These are phyloP conservation scores for Theonella swinhoei DNA, from an alignment of 37 sponge, comb jelly and placozoan species.

Conservation along the genomic window DNA sequence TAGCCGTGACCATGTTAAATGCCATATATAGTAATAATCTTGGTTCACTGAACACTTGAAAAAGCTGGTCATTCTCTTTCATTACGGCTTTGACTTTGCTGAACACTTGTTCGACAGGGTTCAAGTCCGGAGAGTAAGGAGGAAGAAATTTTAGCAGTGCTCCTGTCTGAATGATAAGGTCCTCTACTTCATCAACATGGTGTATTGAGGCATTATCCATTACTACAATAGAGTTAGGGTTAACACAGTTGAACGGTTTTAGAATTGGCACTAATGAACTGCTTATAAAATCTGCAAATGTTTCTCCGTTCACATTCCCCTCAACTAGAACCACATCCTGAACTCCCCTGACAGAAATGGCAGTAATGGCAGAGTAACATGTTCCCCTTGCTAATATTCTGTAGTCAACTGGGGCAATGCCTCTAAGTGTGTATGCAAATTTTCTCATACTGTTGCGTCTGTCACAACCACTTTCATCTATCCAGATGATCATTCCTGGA, in stretches of 20 bases:
- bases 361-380: slow-evolving; percentile 25
- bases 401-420: slow-evolving; percentile 5
- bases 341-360: slow-evolving; percentile 10
- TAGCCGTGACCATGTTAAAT: slow-evolving; percentile 7
- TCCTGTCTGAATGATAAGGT: neutral
- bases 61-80: neutral
- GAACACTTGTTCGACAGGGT: slow-evolving; percentile 9
- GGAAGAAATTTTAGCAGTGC: neutral
- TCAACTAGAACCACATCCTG: neutral
- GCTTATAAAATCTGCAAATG: neutral
- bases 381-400: slow-evolving; percentile 1
- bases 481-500: slow-evolving; percentile 13
- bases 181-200: neutral
- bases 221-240: slow-evolving; percentile 17
- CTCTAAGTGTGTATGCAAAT: neutral
- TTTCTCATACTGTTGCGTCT: slow-evolving; percentile 7
- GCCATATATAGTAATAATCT: neutral
- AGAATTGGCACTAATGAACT: neutral
- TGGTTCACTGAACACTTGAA: too few relatives aligned
- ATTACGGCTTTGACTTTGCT: neutral
- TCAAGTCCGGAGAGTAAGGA: slow-evolving; percentile 12
- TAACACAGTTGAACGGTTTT: slow-evolving; percentile 1
- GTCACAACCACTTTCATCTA: slow-evolving; percentile 26
- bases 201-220: slow-evolving; percentile 25
- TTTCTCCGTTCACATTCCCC: slow-evolving; percentile 5